Evolutionary conservation across 37 sponge, comb jelly and placozoan species (phyloP).

Genomic region (Agelas oroides): DNA sequence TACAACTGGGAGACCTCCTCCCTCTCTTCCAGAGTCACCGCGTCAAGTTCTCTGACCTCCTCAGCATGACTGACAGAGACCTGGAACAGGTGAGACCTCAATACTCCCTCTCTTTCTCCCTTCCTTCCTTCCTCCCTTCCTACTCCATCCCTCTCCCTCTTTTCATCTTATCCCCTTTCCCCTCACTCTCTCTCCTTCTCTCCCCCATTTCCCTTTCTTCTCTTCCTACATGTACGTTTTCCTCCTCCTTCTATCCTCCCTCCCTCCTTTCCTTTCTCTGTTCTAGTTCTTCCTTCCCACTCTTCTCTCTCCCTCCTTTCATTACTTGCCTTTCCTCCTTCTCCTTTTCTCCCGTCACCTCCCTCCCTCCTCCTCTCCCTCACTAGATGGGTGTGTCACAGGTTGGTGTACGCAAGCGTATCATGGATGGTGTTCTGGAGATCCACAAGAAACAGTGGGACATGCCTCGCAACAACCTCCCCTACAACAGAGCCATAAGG

Average conservation of each 20-base stretch:
- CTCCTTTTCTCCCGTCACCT: not conserved
- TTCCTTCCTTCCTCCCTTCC: no score
- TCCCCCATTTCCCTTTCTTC: no score
- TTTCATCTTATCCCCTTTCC: no score
- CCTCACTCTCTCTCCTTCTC: no score
- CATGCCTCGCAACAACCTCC: slow-evolving; percentile 46
- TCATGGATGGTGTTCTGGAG: slow-evolving; percentile 50
- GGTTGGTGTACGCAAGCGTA: slow-evolving; percentile 64
- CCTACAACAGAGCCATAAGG: slow-evolving; percentile 14
- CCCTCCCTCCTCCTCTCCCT: no score
- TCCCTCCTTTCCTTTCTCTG: no score
- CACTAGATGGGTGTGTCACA: slow-evolving; percentile 54
- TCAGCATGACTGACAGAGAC: slow-evolving; percentile 68
- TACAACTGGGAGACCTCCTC: slow-evolving; percentile 62
- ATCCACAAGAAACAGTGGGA: slow-evolving; percentile 69
- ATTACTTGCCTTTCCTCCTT: not conserved
- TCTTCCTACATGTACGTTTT: slow-evolving; percentile 37
- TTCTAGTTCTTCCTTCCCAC: no score
- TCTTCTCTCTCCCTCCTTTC: not conserved
- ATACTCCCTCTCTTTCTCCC: no score
- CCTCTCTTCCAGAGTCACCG: slow-evolving; percentile 57
- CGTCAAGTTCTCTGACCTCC: slow-evolving; percentile 56
- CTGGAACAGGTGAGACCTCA: slow-evolving; percentile 31
- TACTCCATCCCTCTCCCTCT: no score
- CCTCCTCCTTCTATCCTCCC: no score